A percentile compares a stretch with the other conserved stretches of the same genome.
phyloP scores from a whole-genome alignment of 1,140 invertebrate species.

The Drosophila nasuta region DNA sequence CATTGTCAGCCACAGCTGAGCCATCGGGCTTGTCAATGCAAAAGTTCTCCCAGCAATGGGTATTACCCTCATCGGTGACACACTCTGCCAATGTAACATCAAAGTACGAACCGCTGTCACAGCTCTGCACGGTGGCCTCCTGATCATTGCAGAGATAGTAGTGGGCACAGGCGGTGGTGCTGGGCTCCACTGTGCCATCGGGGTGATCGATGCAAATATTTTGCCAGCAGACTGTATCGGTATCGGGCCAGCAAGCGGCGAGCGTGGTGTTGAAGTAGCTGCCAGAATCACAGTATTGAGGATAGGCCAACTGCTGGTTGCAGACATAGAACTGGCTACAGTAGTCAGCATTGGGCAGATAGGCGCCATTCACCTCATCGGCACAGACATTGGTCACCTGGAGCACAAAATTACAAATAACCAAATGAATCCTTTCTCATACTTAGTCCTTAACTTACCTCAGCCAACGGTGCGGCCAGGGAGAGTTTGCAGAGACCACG shows the following conservation, averaged over 20 bases:
- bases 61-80: constrained; percentile 40
- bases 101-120: constrained; percentile 58
- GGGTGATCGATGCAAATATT: constrained; percentile 50
- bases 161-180: constrained; percentile 38
- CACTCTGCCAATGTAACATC: neutral
- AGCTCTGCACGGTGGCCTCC: constrained; percentile 39
- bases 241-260: constrained; percentile 53
- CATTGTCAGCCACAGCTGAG: constrained; percentile 20
- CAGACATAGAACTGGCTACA: constrained; percentile 71
- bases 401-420: neutral
- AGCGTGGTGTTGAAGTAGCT: constrained; percentile 54
- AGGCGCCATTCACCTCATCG: constrained; percentile 60
- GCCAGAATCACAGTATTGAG: constrained; percentile 55
- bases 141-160: constrained; percentile 59
- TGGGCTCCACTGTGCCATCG: constrained; percentile 8
- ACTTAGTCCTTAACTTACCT: constrained; percentile 23
- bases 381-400: constrained; percentile 59
- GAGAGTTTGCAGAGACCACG: constrained; percentile 69
- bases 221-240: constrained; percentile 54
- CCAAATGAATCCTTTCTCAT: neutral
- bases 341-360: constrained; percentile 42
- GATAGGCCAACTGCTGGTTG: constrained; percentile 62
- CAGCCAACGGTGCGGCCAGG: constrained; percentile 50
- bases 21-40: constrained; percentile 58
- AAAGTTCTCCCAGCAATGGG: constrained; percentile 63